Percentiles rank a stretch among this genome's conserved stretches.
phyloP scores from a whole-genome alignment of 2,888 invertebrate genomes.

The Callyntrura sp. region DNA sequence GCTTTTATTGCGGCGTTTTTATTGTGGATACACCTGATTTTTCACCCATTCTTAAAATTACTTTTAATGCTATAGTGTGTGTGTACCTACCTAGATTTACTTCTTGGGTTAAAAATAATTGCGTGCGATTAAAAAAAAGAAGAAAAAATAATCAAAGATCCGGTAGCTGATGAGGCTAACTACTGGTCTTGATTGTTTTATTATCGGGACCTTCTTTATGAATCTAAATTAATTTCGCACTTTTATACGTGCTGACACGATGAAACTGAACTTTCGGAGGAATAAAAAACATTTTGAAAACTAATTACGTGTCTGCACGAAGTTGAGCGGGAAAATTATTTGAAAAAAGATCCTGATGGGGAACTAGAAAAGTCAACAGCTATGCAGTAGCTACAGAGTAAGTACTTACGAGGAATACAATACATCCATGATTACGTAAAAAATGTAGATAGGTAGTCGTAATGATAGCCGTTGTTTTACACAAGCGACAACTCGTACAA shows the following conservation, averaged over 20 bases:
- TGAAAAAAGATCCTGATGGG: background rate
- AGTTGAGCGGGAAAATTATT: background rate
- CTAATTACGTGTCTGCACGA: conserved; percentile 9
- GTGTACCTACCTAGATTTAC: no score
- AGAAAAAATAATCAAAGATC: conserved; percentile 41
- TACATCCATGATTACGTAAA: background rate
- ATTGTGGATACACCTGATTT: no score
- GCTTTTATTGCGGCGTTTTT: background rate
- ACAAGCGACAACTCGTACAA: conserved; percentile 2
- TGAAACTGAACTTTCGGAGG: background rate
- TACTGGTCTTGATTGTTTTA: conserved; percentile 58
- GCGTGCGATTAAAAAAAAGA: background rate
- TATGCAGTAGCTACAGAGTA: no score
- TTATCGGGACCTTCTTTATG: background rate
- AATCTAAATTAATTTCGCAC: conserved; percentile 2
- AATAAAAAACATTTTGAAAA: background rate
- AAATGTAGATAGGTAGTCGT: background rate
- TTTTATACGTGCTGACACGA: conserved; percentile 31
- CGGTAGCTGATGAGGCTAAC: conserved; percentile 65
- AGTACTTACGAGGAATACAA: no score
- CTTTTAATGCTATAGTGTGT: background rate
- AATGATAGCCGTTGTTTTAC: background rate
- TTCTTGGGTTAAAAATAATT: conserved; percentile 10
- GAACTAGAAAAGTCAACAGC: no score
- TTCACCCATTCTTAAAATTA: no score